Percentiles rank a stretch among this genome's conserved stretches.
Conservation (phyloP, 2,113 vertebrate species). For the Raphicerus campestris region DNA sequence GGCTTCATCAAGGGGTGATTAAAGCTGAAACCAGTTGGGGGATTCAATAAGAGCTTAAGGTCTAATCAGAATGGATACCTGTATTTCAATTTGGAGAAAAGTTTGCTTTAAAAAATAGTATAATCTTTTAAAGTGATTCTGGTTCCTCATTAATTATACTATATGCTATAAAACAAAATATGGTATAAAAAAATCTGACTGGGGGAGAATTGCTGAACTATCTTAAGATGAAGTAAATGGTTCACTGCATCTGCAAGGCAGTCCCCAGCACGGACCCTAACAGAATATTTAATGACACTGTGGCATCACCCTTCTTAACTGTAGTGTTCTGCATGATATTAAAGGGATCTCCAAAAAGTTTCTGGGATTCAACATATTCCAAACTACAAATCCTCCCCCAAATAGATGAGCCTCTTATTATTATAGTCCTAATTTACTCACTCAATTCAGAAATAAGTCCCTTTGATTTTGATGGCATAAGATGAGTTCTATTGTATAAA, state of each 20-base stretch:
- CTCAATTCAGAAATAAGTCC: constrained; percentile 1
- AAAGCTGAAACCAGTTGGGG: background rate
- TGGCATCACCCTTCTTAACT: background rate
- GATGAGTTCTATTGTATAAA: background rate
- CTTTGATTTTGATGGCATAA: background rate
- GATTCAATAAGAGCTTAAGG: constrained; percentile 22
- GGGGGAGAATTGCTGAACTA: background rate
- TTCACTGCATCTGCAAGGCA: background rate
- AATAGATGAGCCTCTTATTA: background rate
- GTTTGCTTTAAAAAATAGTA: background rate
- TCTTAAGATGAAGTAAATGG: background rate
- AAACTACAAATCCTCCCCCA: background rate
- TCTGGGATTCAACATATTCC: background rate
- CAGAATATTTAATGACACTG: background rate
- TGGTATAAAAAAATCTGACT: background rate
- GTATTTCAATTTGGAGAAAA: constrained; percentile 22
- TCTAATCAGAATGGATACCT: background rate
- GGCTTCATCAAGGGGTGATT: background rate
- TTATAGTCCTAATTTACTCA: background rate
- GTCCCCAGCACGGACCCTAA: background rate
- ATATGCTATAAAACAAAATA: background rate
- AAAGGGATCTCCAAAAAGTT: background rate
- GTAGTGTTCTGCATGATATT: background rate
- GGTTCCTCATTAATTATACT: background rate
- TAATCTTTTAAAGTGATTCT: constrained; percentile 4